These are phyloP conservation scores for Acridotheres tristis DNA, from an alignment of 2,797 vertebrate genomes.

Conservation along the genomic window DNA sequence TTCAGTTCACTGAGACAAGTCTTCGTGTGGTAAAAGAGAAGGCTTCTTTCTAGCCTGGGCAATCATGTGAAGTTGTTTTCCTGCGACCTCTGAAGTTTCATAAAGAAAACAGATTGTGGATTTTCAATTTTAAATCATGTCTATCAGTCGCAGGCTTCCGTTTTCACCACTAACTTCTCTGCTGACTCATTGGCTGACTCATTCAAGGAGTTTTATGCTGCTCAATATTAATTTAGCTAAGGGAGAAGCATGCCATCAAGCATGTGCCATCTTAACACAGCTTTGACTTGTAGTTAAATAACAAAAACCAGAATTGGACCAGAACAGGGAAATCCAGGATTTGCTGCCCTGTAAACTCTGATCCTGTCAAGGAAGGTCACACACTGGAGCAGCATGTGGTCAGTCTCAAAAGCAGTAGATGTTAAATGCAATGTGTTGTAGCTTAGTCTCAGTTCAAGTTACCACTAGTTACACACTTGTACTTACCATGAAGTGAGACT, in stretches of 20 bases:
- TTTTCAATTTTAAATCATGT: conserved; percentile 19
- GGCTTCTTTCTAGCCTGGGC: conserved; percentile 7
- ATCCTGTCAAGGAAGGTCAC: neutral
- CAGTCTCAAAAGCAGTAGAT: neutral
- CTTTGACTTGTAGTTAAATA: neutral
- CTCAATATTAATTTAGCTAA: conserved; percentile 33
- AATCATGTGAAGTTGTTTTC: conserved; percentile 24
- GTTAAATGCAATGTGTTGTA: neutral
- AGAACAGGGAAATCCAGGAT: neutral
- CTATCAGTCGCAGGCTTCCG: neutral
- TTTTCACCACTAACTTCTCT: neutral
- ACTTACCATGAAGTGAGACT: neutral
- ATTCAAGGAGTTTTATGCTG: conserved; percentile 8
- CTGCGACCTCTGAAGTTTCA: conserved; percentile 27
- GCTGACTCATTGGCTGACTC: conserved; percentile 52
- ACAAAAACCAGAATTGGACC: neutral
- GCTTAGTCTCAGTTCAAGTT: neutral
- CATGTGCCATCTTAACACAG: neutral
- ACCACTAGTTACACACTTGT: neutral
- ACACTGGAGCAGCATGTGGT: accelerated
- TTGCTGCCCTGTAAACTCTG: neutral
- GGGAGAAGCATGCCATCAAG: neutral
- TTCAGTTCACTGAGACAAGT: neutral
- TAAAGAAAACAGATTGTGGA: neutral
- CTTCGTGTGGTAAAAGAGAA: neutral